phyloP scores from a whole-genome alignment of 2,888 invertebrate genomes.

The Frankliniella intonsa region DNA sequence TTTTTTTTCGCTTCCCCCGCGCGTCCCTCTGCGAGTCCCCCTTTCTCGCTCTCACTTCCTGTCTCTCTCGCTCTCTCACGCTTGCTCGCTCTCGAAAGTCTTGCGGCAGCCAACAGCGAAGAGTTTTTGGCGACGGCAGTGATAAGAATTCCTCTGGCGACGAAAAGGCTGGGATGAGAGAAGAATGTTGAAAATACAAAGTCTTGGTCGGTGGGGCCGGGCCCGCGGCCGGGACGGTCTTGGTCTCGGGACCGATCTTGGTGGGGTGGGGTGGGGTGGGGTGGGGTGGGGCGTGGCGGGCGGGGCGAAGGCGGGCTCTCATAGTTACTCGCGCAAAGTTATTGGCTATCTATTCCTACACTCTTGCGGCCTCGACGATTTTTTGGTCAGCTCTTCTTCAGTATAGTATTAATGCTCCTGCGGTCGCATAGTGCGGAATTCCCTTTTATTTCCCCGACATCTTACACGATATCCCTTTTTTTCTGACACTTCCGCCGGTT shows the following conservation, averaged over 20 bases:
- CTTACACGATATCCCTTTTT: too few species aligned
- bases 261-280: conserved; percentile 24
- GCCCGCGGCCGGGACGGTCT: too few species aligned
- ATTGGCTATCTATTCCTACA: too few species aligned
- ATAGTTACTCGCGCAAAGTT: too few species aligned
- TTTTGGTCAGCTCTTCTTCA: too few species aligned
- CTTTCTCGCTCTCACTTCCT: background rate
- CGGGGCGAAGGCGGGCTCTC: too few species aligned
- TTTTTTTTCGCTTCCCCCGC: background rate
- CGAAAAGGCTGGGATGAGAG: conserved; percentile 24
- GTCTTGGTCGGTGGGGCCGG: background rate
- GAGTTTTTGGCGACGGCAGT: conserved; percentile 24
- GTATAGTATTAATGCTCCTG: too few species aligned
- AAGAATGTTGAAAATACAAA: conserved; percentile 27
- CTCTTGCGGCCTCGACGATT: too few species aligned
- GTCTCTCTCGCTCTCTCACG: background rate
- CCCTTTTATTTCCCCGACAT: too few species aligned
- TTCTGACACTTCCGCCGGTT: too few species aligned
- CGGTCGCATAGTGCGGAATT: too few species aligned
- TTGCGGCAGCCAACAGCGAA: background rate
- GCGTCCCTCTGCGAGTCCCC: background rate
- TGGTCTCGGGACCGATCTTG: too few species aligned
- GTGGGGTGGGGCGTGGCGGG: background rate
- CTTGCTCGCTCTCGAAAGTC: background rate
- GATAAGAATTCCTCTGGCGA: conserved; percentile 24